These are phyloP conservation scores for Artibeus jamaicensis DNA, from an alignment of 2,797 vertebrate genomes.

Conservation along the genomic window DNA sequence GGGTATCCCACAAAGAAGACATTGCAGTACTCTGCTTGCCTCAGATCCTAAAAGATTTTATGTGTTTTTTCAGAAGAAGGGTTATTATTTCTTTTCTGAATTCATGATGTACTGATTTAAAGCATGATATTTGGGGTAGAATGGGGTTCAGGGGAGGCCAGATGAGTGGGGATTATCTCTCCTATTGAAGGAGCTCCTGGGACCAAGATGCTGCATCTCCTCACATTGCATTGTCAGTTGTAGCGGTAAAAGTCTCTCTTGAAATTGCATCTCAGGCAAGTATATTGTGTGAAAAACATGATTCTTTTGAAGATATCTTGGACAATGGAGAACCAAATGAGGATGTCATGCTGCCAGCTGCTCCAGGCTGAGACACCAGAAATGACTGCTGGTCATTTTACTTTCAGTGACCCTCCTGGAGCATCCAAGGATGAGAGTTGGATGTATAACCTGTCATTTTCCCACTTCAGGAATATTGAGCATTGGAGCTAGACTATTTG, in stretches of 20 bases:
- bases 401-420: background rate
- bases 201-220: background rate
- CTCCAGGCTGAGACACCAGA: background rate
- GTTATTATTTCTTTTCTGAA: background rate
- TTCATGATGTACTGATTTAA: background rate
- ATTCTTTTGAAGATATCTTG: background rate
- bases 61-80: constrained; percentile 1
- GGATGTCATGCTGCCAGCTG: background rate
- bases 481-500: background rate
- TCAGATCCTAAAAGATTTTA: background rate
- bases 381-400: background rate
- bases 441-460: background rate
- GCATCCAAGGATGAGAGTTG: background rate
- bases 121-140: background rate
- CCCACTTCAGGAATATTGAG: background rate
- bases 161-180: background rate
- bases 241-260: background rate
- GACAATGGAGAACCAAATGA: background rate
- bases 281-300: background rate
- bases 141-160: background rate
- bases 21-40: background rate
- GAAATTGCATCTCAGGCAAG: background rate
- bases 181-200: background rate
- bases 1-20: background rate
- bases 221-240: background rate